Base-by-base conservation (phyloP, 1,140 invertebrate species). In the Acromyrmex charruanus region DNA sequence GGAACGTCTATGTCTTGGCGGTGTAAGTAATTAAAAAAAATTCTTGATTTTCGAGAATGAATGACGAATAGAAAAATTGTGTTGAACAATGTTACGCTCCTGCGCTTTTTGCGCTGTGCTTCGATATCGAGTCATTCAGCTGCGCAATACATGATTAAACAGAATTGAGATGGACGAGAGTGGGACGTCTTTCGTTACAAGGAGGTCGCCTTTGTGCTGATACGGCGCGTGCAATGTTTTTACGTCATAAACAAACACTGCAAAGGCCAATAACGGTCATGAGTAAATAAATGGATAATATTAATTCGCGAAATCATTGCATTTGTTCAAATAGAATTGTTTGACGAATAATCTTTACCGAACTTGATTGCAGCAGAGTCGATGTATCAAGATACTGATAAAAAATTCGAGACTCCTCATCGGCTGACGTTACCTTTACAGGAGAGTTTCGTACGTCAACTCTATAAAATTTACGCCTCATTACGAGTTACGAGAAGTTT, bases 111-210 rank as follows among this genome's bases (percentile, higher is more conserved):
- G 61, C 49, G 61, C 31, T 51, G 21, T 59, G 68, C 28, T 53
- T 61, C 69, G 80, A 75, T 84, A 84, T 84, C 69, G 80, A 75
- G 28, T 84, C 72, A 84, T 72, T 75, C 69, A 84, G 69, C 80
- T 84, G 69, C 80, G 80, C 80, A 63, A 63, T 75, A 75, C 55
- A 39, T 49, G 55, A 84, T 75, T 84, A 84, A 84, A 84, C 80
- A 61, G 69, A 84, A 84, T 84, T 84, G 82, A 85, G 74, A 79
- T 79, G 74, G 49, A 85, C 44, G 61, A 85, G 82, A 58, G 72
- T 39, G 82, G 61, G 59, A 77, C 12, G 72, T 77, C 82, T 85
- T 85, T 85, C 61, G 44, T 85, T 77, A 53, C 58, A 69, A 85
- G 61, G 82, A 84, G 55, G 69, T 84, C 80, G 69, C 39, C 69